phyloP scores from a whole-genome alignment of 2,113 vertebrate genomes.

The Sakesphorus luctuosus region DNA sequence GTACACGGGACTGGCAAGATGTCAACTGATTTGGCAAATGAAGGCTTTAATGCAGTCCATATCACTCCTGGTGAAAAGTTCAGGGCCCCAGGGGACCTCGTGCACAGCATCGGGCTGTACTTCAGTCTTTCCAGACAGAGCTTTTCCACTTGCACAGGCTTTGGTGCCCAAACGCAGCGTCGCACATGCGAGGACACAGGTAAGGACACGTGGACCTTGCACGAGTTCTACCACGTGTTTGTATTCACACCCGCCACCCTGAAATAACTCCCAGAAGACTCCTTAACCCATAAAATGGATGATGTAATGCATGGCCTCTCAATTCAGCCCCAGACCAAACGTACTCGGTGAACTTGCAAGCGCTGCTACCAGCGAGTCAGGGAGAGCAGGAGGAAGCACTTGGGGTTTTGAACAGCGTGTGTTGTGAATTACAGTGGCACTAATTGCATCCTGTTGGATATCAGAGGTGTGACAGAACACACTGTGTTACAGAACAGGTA shows the following conservation, averaged over 20 bases:
- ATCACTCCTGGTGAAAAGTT: not conserved
- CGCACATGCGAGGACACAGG: accelerated
- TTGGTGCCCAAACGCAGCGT: accelerated
- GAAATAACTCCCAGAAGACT: not conserved
- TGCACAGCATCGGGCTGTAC: accelerated
- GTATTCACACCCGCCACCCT: not conserved
- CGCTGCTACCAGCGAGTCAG: accelerated
- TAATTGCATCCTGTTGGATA: accelerated
- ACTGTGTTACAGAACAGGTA: accelerated
- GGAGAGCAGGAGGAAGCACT: not conserved
- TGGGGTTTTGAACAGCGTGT: not conserved
- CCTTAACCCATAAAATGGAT: accelerated
- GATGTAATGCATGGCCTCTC: not conserved
- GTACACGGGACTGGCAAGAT: not conserved
- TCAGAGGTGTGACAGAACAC: not conserved
- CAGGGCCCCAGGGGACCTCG: accelerated
- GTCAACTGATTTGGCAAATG: not conserved
- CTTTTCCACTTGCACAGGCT: accelerated
- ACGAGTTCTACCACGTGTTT: accelerated
- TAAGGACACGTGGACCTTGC: not conserved
- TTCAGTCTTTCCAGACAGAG: not conserved
- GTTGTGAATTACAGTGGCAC: not conserved
- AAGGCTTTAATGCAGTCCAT: not conserved
- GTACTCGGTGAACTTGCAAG: not conserved
- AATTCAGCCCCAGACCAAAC: not conserved